Conservation (phyloP, 2,113 vertebrate species). For the Ginglymostoma cirratum region DNA sequence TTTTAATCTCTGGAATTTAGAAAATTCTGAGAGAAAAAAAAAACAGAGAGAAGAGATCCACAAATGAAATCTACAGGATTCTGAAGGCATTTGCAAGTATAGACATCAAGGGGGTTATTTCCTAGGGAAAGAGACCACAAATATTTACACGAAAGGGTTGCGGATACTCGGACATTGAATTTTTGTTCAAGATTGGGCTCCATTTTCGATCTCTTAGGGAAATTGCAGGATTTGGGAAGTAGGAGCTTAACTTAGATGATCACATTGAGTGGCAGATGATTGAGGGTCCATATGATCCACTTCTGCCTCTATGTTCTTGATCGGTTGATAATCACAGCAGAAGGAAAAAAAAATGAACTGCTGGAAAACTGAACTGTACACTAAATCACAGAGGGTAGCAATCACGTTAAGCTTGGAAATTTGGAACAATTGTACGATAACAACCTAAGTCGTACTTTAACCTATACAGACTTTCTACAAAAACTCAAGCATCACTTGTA, state of each 20-base stretch:
- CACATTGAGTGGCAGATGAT: background rate
- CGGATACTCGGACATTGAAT: too few species aligned
- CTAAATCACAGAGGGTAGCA: background rate
- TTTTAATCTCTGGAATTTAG: background rate
- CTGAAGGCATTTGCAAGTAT: background rate
- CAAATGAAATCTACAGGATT: background rate
- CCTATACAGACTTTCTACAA: background rate
- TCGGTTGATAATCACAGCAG: background rate
- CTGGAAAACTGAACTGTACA: background rate
- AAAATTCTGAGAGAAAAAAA: background rate
- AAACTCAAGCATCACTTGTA: too few species aligned
- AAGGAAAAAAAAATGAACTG: background rate
- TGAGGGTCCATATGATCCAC: background rate
- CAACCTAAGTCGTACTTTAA: background rate
- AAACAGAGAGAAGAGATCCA: too few species aligned
- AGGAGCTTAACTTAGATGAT: background rate
- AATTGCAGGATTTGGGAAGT: background rate
- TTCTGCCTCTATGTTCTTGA: background rate
- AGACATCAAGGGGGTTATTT: background rate
- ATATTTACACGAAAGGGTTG: too few species aligned
- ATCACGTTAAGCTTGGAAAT: background rate
- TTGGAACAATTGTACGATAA: background rate
- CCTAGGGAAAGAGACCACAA: background rate
- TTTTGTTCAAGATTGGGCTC: background rate
- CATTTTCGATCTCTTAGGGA: background rate